A percentile compares a stretch with the other conserved stretches of the same genome.
These are phyloP conservation scores for Xiphophorus birchmanni DNA, from an alignment of 2,797 vertebrate species.

Conservation along the genomic window DNA sequence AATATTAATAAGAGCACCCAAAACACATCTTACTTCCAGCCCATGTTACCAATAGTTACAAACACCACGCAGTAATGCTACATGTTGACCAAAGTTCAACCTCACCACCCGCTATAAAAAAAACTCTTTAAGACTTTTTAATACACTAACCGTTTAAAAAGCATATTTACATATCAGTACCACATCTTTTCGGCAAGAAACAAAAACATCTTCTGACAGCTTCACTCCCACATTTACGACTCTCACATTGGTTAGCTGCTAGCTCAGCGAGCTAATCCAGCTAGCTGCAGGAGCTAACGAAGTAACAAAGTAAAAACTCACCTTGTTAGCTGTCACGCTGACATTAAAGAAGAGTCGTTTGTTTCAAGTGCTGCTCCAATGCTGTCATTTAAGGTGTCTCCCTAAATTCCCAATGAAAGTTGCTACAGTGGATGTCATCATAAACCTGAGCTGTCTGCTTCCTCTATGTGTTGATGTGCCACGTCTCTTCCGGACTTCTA, in stretches of 20 bases:
- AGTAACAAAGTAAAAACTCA: neutral
- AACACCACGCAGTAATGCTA: constrained; percentile 1
- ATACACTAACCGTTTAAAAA: neutral
- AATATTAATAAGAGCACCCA: neutral
- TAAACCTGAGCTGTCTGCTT: constrained; percentile 40
- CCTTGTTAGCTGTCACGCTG: constrained; percentile 52
- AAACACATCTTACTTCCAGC: neutral
- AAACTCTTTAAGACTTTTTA: neutral
- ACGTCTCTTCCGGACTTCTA: constrained; percentile 75
- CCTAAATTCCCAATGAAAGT: constrained; percentile 2
- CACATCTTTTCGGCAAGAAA: neutral
- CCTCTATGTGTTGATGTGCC: constrained; percentile 73
- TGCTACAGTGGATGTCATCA: constrained; percentile 39
- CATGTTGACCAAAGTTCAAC: neutral
- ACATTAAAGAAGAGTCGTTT: constrained; percentile 43
- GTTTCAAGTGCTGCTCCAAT: constrained; percentile 20
- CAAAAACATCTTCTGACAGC: neutral
- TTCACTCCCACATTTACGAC: neutral
- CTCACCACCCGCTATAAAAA: neutral
- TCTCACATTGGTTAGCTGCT: constrained; percentile 42
- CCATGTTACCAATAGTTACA: constrained; percentile 1
- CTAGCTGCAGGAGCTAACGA: constrained; percentile 36
- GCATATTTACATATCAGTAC: neutral
- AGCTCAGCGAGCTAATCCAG: constrained; percentile 33
- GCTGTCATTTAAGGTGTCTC: constrained; percentile 57